Base-by-base conservation (phyloP, 2,888 invertebrate species). In the Acleris emargana region DNA sequence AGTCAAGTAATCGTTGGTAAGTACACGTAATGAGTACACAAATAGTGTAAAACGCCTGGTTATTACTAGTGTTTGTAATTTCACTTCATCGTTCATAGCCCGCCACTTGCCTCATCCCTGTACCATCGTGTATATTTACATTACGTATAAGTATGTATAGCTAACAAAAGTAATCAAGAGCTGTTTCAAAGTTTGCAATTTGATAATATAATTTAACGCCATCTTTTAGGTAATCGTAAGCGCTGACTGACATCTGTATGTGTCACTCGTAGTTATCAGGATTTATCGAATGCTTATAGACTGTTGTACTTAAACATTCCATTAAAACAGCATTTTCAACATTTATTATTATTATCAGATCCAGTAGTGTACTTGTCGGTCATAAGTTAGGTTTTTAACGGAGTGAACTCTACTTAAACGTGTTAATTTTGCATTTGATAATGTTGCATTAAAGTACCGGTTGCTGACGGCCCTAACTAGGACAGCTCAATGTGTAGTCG, bases 291-390 rank as follows among this genome's bases (percentile, higher is more conserved):
- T 74, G 89, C 88, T 88, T 89, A 75, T 88, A 89, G 87, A 89
- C 87, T 89, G 90, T 91, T 89, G 90, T 91, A 91, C 89, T 90
- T 91, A 89, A 88, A 89, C 91, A 91, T 91, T 91, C 91, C 91
- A 91, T 87, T 85, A 83, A 83, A 59, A 63, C 45, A 49, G 71
- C 71, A 71, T 84, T 84, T 83, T 83, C 83, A 83, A 81, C 81
- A 83, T 84, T 82, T 83, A 82, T 85, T 79, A 77, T 79, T 82
- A 83, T 79, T 82, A 83, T 82, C 78, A 73, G 77, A 81, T 82
- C 81, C 80, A 76, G 83, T 83, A 87, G 84, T 76, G 68, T 77
- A 77, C 76, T 72, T 72, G 72, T 76, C 72, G 67, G 70, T 74
- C 74, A 82, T 87, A 83, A 86, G 84, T 87, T 88, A 85, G 83